Evolutionary conservation across 1,140 invertebrate genomes (phyloP).

Genomic region (Physella acuta): DNA sequence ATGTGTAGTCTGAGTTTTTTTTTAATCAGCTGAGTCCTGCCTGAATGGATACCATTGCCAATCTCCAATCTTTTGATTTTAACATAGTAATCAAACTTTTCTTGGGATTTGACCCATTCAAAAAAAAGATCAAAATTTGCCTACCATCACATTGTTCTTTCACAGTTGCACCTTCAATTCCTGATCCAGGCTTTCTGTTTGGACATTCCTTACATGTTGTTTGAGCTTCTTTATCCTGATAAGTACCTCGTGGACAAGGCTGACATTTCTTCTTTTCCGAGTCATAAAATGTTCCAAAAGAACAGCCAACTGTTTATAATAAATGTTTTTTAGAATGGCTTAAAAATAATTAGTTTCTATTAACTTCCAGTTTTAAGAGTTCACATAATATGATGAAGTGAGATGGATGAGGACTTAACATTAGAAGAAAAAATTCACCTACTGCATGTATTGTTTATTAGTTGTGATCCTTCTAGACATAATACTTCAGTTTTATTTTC

Average conservation of each 20-base stretch:
- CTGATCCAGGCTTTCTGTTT: slow-evolving; percentile 70
- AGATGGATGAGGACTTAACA: no score
- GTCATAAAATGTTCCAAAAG: slow-evolving; percentile 87
- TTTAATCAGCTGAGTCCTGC: no score
- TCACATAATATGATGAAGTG: no score
- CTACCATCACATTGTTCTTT: slow-evolving; percentile 85
- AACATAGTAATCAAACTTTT: no score
- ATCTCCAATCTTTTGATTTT: no score
- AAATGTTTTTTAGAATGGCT: no score
- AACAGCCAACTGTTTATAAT: slow-evolving; percentile 94
- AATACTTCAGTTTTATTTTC: slow-evolving; percentile 28
- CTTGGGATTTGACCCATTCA: no score
- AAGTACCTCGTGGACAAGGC: slow-evolving; percentile 84
- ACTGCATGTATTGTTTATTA: slow-evolving; percentile 42
- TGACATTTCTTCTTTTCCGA: slow-evolving; percentile 74
- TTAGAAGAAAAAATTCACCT: slow-evolving; percentile 26
- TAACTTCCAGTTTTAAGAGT: no score
- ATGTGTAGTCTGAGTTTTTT: no score
- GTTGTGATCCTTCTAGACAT: slow-evolving; percentile 38
- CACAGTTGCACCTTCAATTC: slow-evolving; percentile 68
- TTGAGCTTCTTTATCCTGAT: slow-evolving; percentile 91
- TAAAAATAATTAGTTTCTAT: no score
- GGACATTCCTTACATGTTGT: slow-evolving; percentile 85
- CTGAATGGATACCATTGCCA: no score
- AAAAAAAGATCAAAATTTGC: neutral